phyloP scores from a whole-genome alignment of 2,113 vertebrate species.

The Rattus norvegicus region DNA sequence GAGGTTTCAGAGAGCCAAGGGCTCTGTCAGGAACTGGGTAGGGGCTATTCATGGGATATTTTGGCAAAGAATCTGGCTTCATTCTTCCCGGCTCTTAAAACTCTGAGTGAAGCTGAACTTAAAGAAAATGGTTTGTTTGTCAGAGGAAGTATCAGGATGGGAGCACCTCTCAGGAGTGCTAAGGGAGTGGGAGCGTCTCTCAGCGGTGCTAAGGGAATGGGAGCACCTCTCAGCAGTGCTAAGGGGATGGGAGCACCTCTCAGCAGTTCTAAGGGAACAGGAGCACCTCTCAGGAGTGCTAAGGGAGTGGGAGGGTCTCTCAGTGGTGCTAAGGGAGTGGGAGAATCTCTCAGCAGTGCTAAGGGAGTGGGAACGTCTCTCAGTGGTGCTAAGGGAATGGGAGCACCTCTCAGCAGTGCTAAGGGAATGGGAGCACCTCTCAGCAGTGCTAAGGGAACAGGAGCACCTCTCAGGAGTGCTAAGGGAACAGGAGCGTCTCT shows the following conservation, averaged over 20 bases:
- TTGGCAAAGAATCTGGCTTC: not conserved
- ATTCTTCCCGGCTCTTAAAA: not conserved
- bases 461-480: not conserved
- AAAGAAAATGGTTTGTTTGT: not conserved
- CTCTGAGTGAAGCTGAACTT: not conserved
- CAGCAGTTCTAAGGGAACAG: too few species aligned
- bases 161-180: not conserved
- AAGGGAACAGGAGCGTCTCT: not conserved
- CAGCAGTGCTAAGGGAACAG: not conserved
- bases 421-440: not conserved
- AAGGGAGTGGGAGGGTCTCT: too few species aligned
- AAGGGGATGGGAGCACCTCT: not conserved
- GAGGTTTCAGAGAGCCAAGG: not conserved
- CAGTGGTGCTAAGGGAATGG: not conserved
- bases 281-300: too few species aligned
- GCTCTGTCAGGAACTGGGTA: not conserved
- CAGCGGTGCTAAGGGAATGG: not conserved
- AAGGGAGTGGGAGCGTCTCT: not conserved
- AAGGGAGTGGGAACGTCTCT: not conserved
- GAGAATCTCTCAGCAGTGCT: too few species aligned
- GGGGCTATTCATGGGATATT: not conserved
- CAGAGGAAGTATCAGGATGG: not conserved
- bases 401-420: not conserved
- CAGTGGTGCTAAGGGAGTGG: too few species aligned
- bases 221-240: not conserved